Conservation (phyloP, 2,888 invertebrate species). For the Nineta flava region DNA sequence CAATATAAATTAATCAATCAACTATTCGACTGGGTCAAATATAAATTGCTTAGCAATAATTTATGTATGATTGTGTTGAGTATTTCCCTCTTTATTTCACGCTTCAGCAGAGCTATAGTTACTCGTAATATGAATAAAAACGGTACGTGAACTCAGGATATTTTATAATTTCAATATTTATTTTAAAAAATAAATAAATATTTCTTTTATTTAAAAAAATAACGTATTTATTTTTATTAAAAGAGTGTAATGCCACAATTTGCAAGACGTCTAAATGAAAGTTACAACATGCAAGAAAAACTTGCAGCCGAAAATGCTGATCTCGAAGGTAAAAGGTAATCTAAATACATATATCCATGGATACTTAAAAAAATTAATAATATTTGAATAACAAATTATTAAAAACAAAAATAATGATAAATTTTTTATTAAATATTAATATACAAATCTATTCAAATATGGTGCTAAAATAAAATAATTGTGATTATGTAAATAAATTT, state of each 20-base stretch:
- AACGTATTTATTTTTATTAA: background rate
- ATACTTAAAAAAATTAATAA: background rate
- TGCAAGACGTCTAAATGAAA: conserved; percentile 41
- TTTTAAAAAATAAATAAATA: background rate
- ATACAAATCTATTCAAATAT: no score
- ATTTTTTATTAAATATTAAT: no score
- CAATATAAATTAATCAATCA: no score
- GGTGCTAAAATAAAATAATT: no score
- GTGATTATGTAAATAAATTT: no score
- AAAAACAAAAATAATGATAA: background rate
- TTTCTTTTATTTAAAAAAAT: background rate
- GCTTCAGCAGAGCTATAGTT: no score
- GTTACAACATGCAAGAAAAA: conserved; percentile 50
- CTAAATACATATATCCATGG: conserved; percentile 9
- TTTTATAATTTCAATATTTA: background rate
- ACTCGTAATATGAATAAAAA: no score
- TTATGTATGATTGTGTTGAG: no score
- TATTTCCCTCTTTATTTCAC: no score
- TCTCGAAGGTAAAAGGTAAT: conserved; percentile 47
- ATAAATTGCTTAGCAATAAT: no score
- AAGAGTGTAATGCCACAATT: conserved; percentile 14
- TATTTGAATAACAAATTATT: background rate
- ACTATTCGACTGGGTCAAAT: no score
- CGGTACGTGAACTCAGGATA: background rate
- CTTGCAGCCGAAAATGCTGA: conserved; percentile 49